Conservation (phyloP, 2,888 invertebrate species). For the Luffia ferchaultella region DNA sequence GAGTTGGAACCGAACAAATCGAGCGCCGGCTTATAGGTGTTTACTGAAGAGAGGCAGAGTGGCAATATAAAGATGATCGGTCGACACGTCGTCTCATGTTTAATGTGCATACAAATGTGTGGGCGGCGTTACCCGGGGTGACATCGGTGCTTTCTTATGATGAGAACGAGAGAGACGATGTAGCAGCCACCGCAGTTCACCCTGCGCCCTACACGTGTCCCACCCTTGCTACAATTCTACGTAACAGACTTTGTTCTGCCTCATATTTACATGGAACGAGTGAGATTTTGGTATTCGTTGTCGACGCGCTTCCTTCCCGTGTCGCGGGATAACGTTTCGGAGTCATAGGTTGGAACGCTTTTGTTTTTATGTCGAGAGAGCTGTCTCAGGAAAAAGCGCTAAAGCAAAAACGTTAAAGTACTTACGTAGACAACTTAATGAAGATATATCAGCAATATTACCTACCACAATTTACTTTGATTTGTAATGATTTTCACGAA, state of each 20-base stretch:
- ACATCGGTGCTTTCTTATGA: conserved; percentile 15
- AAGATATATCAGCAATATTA: too few species aligned
- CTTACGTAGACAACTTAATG: too few species aligned
- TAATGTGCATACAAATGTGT: conserved; percentile 56
- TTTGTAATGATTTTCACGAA: too few species aligned
- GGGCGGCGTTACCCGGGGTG: conserved; percentile 18
- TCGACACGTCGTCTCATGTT: conserved; percentile 48
- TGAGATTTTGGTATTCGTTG: conserved; percentile 39
- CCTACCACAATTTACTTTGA: too few species aligned
- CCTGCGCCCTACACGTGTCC: conserved; percentile 7
- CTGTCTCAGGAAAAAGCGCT: too few species aligned
- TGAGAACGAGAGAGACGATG: conserved; percentile 11
- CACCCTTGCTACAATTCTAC: conserved; percentile 41
- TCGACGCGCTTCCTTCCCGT: conserved; percentile 20
- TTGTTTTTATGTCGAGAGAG: not conserved
- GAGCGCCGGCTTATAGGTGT: conserved; percentile 28
- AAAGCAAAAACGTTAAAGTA: too few species aligned
- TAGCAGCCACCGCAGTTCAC: conserved; percentile 24
- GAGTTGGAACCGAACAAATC: conserved; percentile 17
- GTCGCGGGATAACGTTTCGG: not conserved
- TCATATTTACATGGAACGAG: conserved; percentile 46
- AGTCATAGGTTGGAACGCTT: not conserved
- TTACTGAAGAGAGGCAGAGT: conserved; percentile 30
- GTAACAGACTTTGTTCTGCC: conserved; percentile 41
- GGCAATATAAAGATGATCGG: conserved; percentile 52